phyloP scores from a whole-genome alignment of 1,140 invertebrate species.

The Drosophila paulistorum region DNA sequence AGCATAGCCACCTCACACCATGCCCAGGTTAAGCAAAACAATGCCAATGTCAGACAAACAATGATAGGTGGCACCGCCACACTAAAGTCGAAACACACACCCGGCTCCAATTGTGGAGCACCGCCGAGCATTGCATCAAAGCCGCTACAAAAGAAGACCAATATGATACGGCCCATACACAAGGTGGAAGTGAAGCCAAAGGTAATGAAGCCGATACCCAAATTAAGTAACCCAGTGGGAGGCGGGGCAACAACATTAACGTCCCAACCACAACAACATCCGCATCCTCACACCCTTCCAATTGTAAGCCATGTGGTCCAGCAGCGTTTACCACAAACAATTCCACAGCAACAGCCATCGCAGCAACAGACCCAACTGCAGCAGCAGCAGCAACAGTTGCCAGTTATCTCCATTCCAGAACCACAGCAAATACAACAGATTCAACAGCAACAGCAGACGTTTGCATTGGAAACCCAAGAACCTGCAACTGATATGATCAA shows the following conservation, averaged over 20 bases:
- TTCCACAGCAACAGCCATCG: not conserved
- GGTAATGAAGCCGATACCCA: conserved; percentile 65
- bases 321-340: conserved; percentile 28
- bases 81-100: conserved; percentile 29
- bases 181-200: conserved; percentile 79
- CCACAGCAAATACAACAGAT: conserved; percentile 19
- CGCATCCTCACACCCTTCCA: not conserved
- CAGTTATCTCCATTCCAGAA: conserved; percentile 50
- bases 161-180: conserved; percentile 73
- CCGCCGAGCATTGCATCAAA: conserved; percentile 72
- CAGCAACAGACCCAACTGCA: conserved; percentile 22
- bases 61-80: not conserved
- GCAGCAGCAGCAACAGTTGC: conserved; percentile 14
- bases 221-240: conserved; percentile 19
- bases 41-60: conserved; percentile 34
- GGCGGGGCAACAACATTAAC: not conserved
- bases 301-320: conserved; percentile 27
- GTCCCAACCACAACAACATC: conserved; percentile 18
- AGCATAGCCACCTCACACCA: conserved; percentile 49
- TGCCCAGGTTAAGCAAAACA: conserved; percentile 39
- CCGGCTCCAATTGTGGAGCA: conserved; percentile 60
- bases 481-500: conserved; percentile 35
- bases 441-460: conserved; percentile 28
- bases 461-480: conserved; percentile 31
- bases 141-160: conserved; percentile 69